Base-by-base conservation (phyloP, 2,888 invertebrate species). In the Dicyrtomina minuta region DNA sequence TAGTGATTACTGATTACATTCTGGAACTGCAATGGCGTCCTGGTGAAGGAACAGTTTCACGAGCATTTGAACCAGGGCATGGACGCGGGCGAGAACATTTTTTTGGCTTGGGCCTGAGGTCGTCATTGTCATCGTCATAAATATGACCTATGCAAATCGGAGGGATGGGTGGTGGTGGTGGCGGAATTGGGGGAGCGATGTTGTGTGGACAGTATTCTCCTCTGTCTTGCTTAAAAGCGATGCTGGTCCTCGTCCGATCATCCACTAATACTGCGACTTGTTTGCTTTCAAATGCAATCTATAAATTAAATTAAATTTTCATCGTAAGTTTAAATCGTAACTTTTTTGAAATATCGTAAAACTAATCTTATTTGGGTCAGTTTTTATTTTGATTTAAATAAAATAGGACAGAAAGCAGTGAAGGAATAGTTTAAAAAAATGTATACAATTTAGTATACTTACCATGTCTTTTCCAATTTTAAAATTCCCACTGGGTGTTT, bases 221-320 rank as follows among this genome's bases (percentile, higher is more conserved):
- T 41, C 44, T 55, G 6, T 55, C 46, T 22, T 69, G 67, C 49
- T 66, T 24, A n/a, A 70, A 66, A 8, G 41, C 6, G 15, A 70
- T 43, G 24, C 58, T 24, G 1, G 66, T 71, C 41, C 70, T 66
- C 10, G 20, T 49, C 1, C 71, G 74, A 55, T 75, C 68, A 12
- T 70, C 72, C 1, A 74, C 70, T 13, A 75, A 64, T n/a, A 75
- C 70, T 0, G 71, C 67, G 17, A 75, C 60, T 55, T 75, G 61
- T 49, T 70, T 68, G 61, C 68, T 71, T 64, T 75, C 72, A 66
- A 71, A 75, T 0, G 75, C 72, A 59, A 75, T 46, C 75, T 75
- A 41, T 39, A 33, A 66, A 60, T 39, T 15, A 27, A 39, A 13
- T 1, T 12, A 62, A 26, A 49, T 46, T 61, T 33, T 33, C 33